Evolutionary conservation across 1,140 invertebrate species (phyloP).

Genomic region (Brachionus calyciflorus): DNA sequence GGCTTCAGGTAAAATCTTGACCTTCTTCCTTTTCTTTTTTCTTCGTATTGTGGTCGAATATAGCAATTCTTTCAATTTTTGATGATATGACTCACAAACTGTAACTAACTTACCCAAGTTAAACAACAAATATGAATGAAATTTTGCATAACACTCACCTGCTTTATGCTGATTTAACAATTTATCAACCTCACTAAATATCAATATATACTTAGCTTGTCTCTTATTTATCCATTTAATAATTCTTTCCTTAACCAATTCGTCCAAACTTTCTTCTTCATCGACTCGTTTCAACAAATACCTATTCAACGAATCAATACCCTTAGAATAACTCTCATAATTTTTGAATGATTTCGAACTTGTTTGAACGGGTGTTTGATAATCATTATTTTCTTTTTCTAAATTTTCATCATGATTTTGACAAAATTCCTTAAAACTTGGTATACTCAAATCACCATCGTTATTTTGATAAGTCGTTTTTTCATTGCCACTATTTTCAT

Average conservation of each 20-base stretch:
- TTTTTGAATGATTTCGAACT: neutral
- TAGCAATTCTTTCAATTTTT: conserved; percentile 43
- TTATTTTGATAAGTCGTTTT: neutral
- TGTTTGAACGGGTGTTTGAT: neutral
- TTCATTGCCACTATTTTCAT: neutral
- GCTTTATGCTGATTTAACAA: conserved; percentile 45
- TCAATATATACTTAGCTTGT: conserved; percentile 39
- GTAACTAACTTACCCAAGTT: conserved; percentile 44
- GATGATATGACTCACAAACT: conserved; percentile 44
- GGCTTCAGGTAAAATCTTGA: conserved; percentile 28
- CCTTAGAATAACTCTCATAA: conserved; percentile 29
- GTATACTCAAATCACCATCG: conserved; percentile 12
- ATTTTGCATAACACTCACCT: conserved; percentile 27
- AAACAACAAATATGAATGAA: conserved; percentile 43
- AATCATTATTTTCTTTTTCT: neutral
- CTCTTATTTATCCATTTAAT: conserved; percentile 45
- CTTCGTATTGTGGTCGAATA: conserved; percentile 39
- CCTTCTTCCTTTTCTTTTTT: conserved; percentile 46
- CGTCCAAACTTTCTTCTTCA: conserved; percentile 33
- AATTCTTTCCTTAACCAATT: conserved; percentile 41
- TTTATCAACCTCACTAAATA: conserved; percentile 43
- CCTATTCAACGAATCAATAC: conserved; percentile 3
- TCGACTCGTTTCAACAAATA: conserved; percentile 37
- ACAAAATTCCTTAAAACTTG: conserved; percentile 24
- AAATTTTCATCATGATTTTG: neutral